Evolutionary conservation across 2,113 vertebrate genomes (phyloP).

Genomic region (Heterocephalus glaber): DNA sequence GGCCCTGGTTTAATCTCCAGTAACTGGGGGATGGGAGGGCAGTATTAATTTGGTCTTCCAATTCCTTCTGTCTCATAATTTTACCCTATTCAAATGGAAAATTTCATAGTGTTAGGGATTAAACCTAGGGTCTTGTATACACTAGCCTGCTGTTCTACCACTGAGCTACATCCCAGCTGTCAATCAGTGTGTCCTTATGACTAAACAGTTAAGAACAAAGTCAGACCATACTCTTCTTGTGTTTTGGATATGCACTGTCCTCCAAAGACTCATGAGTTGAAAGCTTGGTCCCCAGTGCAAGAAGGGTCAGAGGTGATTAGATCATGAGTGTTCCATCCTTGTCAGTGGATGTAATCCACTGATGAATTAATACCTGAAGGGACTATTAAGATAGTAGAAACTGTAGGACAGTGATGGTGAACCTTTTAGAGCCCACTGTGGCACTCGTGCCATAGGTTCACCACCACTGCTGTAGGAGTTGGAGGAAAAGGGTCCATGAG

Average conservation of each 20-base stretch:
- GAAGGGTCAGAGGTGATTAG: background rate
- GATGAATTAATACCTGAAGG: background rate
- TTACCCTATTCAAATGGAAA: background rate
- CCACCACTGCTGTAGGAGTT: background rate
- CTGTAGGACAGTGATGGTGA: background rate
- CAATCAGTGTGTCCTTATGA: background rate
- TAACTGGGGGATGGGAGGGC: background rate
- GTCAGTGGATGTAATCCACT: background rate
- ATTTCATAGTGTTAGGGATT: background rate
- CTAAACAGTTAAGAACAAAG: background rate
- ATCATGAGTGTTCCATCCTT: background rate
- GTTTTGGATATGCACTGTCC: background rate
- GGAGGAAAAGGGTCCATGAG: background rate
- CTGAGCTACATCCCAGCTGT: background rate
- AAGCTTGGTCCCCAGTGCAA: background rate
- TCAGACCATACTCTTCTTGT: background rate
- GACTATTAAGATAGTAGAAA: background rate
- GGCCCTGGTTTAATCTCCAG: background rate
- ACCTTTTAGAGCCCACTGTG: background rate
- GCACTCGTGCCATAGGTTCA: background rate
- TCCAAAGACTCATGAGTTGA: background rate
- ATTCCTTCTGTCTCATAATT: background rate
- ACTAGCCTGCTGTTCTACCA: background rate
- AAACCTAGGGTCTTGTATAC: background rate
- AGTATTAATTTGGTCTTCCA: background rate